Base-by-base conservation (phyloP, 2,113 vertebrate genomes). In the Tragelaphus imberbis region DNA sequence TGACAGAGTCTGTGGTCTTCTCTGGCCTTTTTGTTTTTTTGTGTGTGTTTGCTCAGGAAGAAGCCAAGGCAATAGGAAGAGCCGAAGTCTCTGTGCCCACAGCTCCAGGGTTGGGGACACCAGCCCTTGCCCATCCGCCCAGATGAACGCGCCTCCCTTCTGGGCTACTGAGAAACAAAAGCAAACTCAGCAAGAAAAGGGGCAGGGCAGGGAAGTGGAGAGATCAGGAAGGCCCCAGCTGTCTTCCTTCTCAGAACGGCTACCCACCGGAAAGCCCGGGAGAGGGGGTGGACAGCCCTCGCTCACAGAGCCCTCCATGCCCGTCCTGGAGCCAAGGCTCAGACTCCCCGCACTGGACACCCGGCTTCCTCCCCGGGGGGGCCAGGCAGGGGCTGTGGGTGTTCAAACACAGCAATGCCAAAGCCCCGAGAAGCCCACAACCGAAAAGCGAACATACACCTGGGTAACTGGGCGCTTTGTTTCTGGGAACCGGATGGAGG, bases 1-100 rank as follows among this genome's bases (percentile, higher is more conserved):
- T 40, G 90, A 90, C 19, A 58, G 95, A 94, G 89, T 97, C 97
- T 92, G 75, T 53, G 91, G 91, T 96, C 94, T 95, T 94, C 96
- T 97, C 94, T 82, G 89, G 94, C 95, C 97, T 97, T 97, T 98
- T 97, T 97, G 93, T 97, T 93, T 65, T 14, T 30, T 0, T 71
- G 2, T 65, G 28, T 61, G 71, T 77, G 81, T 97, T 88, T 96
- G 88, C 49, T 94, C 56, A 88, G 89, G 53, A 84, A 77, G 92
- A 97, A 98, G 96, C 98, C 96, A 97, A 97, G 97, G 93, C 40
- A 0, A 88, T 21, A 33, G 88, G 97, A 96, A 97, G 91, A 95
- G 51, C 51, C 9, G 14, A 92, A 40, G 93, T 96, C 96, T 97
- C 88, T 75, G 87, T 11, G 47, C 33, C 49, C 90, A 44, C 47